Evolutionary conservation across 2,797 vertebrate species (phyloP), one percentile per base, ranked within the genome.

Genomic region (Acipenser ruthenus): DNA sequence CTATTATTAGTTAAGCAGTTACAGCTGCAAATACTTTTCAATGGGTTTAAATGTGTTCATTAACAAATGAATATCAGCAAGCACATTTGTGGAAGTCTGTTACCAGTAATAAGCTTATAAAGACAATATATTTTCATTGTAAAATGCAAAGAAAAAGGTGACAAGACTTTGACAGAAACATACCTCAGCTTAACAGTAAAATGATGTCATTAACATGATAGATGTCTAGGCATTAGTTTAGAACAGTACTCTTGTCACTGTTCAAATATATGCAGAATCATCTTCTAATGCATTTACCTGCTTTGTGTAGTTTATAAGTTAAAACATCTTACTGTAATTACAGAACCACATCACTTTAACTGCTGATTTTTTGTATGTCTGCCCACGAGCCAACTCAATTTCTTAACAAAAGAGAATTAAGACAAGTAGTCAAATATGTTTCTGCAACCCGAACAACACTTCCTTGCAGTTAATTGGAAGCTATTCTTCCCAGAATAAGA

Each of bases 21-120:
- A 79, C 75, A 73, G 77, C 80, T 74, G 77, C 71, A 74, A 83
- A 79, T 80, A 75, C 49, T 23, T 53, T 62, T 69, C 58, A 58
- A 50, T 62, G 70, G 67, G 63, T 65, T 65, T 58, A 59, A 87
- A 88, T 88, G 89, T 85, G 87, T 87, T 91, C 89, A 89, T 90
- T 90, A 90, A 89, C 84, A 79, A 76, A 79, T 85, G 88, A 86
- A 87, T 87, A 88, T 88, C 87, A 80, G 79, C 84, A 90, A 90
- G 88, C 88, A 88, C 86, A 83, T 88, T 88, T 79, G 77, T 76
- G 60, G 72, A 80, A 83, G 86, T 84, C 86, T 85, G 85, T 84
- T 85, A 88, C 83, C 78, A 80, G 84, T 89, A 88, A 88, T 88
- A 89, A 86, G 90, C 88, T 87, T 89, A 90, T 88, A 86, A 87